Conservation (phyloP, 2,888 invertebrate genomes). For the Oxytorus armatus region DNA sequence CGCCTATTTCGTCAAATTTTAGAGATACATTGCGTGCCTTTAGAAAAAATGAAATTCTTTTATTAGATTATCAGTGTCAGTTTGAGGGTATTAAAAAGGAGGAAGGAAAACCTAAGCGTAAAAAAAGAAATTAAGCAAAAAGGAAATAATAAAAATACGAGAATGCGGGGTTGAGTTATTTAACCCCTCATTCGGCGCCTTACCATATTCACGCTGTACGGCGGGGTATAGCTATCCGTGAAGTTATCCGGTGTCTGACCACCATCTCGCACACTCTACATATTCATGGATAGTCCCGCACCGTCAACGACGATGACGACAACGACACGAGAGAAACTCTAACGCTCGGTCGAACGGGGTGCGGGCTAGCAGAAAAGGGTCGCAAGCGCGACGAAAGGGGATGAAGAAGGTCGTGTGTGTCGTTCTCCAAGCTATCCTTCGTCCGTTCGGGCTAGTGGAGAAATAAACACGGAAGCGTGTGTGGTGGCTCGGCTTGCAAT, state of each 20-base stretch:
- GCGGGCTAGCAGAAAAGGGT: conserved; percentile 41
- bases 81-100: neutral
- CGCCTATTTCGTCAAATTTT: too few relatives aligned
- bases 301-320: conserved; percentile 16
- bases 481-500: conserved; percentile 18
- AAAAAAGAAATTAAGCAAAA: conserved; percentile 8
- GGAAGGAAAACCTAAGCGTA: neutral
- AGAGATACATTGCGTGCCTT: too few relatives aligned
- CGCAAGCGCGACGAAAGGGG: conserved; percentile 16
- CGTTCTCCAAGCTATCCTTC: conserved; percentile 30
- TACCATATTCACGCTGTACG: conserved; percentile 79
- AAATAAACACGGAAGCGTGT: conserved; percentile 51
- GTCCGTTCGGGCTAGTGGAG: conserved; percentile 49
- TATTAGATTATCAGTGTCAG: neutral
- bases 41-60: neutral
- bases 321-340: conserved; percentile 8
- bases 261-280: conserved; percentile 75
- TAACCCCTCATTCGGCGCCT: conserved; percentile 74
- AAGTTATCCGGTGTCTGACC: conserved; percentile 81
- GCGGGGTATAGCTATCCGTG: conserved; percentile 68
- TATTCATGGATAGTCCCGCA: conserved; percentile 77
- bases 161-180: conserved; percentile 70
- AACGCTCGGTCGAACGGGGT: conserved; percentile 41
- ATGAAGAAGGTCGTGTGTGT: conserved; percentile 13
- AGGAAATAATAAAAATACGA: conserved; percentile 53